A percentile compares a stretch with the other conserved stretches of the same genome.
These are phyloP conservation scores for Acanthurus tractus DNA, from an alignment of 2,797 vertebrate species.

Conservation along the genomic window DNA sequence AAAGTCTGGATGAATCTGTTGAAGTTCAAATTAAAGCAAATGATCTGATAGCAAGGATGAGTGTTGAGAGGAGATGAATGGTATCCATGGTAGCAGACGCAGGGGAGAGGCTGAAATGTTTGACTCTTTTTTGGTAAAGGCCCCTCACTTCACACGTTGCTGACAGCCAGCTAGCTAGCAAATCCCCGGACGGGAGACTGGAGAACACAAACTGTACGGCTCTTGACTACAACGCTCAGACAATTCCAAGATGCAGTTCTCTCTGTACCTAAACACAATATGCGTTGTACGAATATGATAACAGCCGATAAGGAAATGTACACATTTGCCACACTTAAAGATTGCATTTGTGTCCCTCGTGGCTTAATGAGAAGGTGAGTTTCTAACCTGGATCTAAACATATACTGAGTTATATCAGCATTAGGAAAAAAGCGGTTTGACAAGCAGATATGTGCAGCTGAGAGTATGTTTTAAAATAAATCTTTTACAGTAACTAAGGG, in stretches of 20 bases:
- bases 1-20: slow-evolving; percentile 13
- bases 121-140: slow-evolving; percentile 57
- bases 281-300: slow-evolving; percentile 4
- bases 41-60: slow-evolving; percentile 52
- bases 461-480: not conserved
- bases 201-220: slow-evolving; percentile 39
- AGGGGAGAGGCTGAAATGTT: slow-evolving; percentile 49
- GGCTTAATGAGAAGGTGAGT: slow-evolving; percentile 16
- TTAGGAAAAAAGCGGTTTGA: not conserved
- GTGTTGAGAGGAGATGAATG: slow-evolving; percentile 56
- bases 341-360: not conserved
- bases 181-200: slow-evolving; percentile 48
- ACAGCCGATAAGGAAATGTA: slow-evolving; percentile 11
- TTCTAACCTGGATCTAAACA: not conserved
- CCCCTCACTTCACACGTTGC: slow-evolving; percentile 43
- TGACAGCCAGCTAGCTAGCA: slow-evolving; percentile 60
- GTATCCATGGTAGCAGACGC: slow-evolving; percentile 60
- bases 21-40: slow-evolving; percentile 62
- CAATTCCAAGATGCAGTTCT: slow-evolving; percentile 24
- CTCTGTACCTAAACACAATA: slow-evolving; percentile 6
- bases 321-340: not conserved
- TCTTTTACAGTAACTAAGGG: slow-evolving; percentile 12
- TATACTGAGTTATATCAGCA: not conserved
- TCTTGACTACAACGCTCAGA: slow-evolving; percentile 12
- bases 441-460: not conserved